Conservation (phyloP, 2,113 vertebrate species). For the Camelus dromedarius region DNA sequence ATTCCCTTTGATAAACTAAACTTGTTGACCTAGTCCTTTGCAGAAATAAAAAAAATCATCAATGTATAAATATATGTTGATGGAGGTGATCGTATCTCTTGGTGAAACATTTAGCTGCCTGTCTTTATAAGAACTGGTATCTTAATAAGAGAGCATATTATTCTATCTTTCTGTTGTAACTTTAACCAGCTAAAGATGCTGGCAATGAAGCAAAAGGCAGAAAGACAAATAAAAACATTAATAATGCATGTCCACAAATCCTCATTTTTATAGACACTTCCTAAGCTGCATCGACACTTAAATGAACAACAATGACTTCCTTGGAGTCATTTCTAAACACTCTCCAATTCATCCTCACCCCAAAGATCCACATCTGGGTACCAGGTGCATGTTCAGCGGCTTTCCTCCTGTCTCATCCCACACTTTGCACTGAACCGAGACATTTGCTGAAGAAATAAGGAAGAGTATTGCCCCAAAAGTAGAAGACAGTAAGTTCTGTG, state of each 20-base stretch:
- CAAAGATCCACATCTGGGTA: not conserved
- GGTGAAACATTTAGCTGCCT: conserved; percentile 4
- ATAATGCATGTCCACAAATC: not conserved
- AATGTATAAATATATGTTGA: conserved; percentile 68
- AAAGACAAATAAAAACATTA: not conserved
- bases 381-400: not conserved
- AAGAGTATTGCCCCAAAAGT: fast-evolving
- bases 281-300: not conserved
- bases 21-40: conserved; percentile 66
- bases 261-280: not conserved
- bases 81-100: conserved; percentile 37
- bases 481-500: not conserved
- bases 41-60: conserved; percentile 50
- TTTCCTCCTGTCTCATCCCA: not conserved
- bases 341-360: not conserved
- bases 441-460: not conserved
- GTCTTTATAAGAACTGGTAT: conserved; percentile 27
- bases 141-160: conserved; percentile 34
- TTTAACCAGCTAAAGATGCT: not conserved
- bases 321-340: not conserved
- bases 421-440: not conserved
- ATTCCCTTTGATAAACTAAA: conserved; percentile 79
- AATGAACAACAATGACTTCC: not conserved
- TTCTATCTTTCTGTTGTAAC: not conserved
- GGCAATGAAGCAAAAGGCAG: not conserved